These are phyloP conservation scores for Marcusenius ussheri DNA, from an alignment of 2,113 vertebrate species.

Conservation along the genomic window DNA sequence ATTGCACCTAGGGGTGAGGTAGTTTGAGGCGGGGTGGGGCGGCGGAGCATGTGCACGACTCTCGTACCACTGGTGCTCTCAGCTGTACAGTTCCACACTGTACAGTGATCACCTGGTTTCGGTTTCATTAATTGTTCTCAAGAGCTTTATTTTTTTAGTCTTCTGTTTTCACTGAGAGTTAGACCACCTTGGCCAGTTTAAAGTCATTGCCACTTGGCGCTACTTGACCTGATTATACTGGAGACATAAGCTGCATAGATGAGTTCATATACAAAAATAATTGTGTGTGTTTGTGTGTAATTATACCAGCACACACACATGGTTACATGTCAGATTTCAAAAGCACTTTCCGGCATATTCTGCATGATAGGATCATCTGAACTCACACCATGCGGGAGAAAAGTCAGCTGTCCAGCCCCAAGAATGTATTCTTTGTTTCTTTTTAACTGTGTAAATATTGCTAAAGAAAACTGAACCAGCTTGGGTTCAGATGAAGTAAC, in stretches of 20 bases:
- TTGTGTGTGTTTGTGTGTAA: conserved; percentile 6
- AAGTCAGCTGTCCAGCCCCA: conserved; percentile 45
- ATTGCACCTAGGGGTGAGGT: not conserved
- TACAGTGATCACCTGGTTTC: conserved; percentile 33
- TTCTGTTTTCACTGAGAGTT: conserved; percentile 18
- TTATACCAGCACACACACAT: not conserved
- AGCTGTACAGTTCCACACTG: conserved; percentile 48
- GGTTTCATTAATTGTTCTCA: conserved; percentile 43
- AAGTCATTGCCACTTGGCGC: not conserved
- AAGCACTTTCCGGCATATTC: conserved; percentile 50
- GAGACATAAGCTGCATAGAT: conserved; percentile 11
- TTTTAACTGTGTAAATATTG: conserved; percentile 56
- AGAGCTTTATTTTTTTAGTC: conserved; percentile 43
- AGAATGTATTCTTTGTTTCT: conserved; percentile 49
- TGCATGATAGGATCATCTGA: conserved; percentile 52
- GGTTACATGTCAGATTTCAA: conserved; percentile 39
- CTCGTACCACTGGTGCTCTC: conserved; percentile 22
- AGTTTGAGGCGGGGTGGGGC: conserved; percentile 2
- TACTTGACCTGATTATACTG: not conserved
- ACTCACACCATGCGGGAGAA: conserved; percentile 21
- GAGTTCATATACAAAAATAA: not conserved
- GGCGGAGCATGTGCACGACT: conserved; percentile 26
- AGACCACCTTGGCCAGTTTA: conserved; percentile 24
- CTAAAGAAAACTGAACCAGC: conserved; percentile 36
- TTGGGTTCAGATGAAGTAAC: conserved; percentile 51